Percentiles rank a stretch among this genome's conserved stretches.
Conservation (phyloP, 2,113 vertebrate species). For the Gymnorhina tibicen region DNA sequence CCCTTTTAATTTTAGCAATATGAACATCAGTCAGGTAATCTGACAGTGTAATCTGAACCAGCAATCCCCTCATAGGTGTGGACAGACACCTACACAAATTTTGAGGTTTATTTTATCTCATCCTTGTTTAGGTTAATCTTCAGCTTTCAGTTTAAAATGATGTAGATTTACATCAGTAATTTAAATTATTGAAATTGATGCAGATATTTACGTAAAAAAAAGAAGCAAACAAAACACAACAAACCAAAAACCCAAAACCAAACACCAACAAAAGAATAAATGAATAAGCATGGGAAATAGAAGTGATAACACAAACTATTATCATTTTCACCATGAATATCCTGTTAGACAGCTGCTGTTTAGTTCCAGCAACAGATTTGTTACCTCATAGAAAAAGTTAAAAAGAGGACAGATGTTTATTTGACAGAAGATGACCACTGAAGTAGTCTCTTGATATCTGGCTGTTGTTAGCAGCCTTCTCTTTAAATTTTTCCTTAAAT, state of each 20-base stretch:
- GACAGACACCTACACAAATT: not conserved
- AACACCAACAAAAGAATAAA: not conserved
- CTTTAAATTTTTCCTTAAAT: not conserved
- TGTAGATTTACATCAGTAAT: not conserved
- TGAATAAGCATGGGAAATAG: not conserved
- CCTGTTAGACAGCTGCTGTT: not conserved
- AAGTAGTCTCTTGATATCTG: not conserved
- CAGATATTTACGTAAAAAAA: not conserved
- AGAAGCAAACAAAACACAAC: not conserved
- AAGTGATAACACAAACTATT: not conserved
- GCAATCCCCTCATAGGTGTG: not conserved
- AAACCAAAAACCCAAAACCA: not conserved
- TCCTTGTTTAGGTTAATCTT: not conserved
- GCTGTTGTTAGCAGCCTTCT: not conserved
- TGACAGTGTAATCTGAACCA: not conserved
- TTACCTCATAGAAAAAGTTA: not conserved
- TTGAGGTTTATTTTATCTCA: not conserved
- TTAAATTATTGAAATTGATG: not conserved
- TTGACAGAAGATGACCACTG: not conserved
- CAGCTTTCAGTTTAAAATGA: not conserved
- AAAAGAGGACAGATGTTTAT: not conserved
- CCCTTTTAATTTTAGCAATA: not conserved
- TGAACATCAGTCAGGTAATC: not conserved
- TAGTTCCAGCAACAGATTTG: not conserved
- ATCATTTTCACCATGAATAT: not conserved